Evolutionary conservation across 1,140 invertebrate species (phyloP).

Genomic region (Periplaneta americana): DNA sequence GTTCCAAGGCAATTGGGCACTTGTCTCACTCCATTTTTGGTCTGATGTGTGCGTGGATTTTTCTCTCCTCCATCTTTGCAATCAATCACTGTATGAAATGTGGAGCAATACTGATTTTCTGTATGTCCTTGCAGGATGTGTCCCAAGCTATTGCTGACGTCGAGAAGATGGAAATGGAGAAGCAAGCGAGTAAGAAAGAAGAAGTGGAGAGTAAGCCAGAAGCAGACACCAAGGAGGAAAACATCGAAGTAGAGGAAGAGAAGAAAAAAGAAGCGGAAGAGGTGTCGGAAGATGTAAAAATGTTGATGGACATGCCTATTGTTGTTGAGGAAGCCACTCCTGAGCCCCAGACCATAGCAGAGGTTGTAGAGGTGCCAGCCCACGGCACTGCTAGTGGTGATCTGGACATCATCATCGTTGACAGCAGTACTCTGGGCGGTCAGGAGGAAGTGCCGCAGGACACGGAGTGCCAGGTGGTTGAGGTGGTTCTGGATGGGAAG

Average conservation of each 20-base stretch:
- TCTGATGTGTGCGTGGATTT: no score
- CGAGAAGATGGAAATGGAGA: constrained; percentile 25
- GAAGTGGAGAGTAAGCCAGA: constrained; percentile 19
- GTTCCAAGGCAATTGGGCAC: no score
- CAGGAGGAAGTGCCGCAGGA: not conserved
- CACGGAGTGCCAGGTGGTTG: not conserved
- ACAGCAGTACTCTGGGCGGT: not conserved
- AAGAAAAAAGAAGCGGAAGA: constrained; percentile 16
- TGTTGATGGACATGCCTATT: not conserved
- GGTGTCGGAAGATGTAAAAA: not conserved
- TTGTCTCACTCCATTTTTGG: no score
- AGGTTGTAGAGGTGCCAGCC: not conserved
- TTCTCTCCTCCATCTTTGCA: no score
- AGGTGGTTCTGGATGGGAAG: not conserved
- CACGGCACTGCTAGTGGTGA: not conserved
- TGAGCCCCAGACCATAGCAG: not conserved
- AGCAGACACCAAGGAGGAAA: constrained; percentile 14
- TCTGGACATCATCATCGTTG: not conserved
- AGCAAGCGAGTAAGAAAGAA: constrained; percentile 29
- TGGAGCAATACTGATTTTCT: no score
- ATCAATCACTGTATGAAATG: no score
- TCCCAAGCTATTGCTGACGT: constrained; percentile 19
- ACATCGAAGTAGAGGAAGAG: constrained; percentile 20
- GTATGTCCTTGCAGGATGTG: not conserved
- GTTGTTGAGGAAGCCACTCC: not conserved